Base-by-base conservation (phyloP, 2,797 vertebrate genomes). In the Ptychadena robeensis region DNA sequence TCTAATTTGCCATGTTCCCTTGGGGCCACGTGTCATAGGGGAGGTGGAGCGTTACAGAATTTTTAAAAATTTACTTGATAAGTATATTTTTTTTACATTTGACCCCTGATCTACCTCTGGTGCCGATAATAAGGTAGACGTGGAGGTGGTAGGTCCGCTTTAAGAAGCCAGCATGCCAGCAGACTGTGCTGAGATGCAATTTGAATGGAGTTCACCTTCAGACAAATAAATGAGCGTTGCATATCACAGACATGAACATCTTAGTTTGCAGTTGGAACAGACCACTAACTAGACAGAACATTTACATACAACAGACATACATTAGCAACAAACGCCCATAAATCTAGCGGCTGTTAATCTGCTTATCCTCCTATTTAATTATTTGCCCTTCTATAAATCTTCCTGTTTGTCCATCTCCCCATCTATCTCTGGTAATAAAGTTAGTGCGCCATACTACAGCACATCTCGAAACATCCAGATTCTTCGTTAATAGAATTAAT, bases 401-500 rank as follows among this genome's bases (percentile, higher is more conserved):
- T 79, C 32, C 76, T 79, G 76, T 68, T 79, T 59, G 76, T 79
- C 76, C 76, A 68, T 67, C 75, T 78, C 75, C 64, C 38, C 44
- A 78, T 79, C 53, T 57, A 79, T 79, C 76, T 79, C 65, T 9
- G 34, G 27, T 79, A 69, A 79, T 79, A 79, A 27, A 37, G 44
- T 79, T 79, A 79, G 65, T 22, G n/a, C 65, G 59, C 66, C 66
- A 66, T n/a, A 57, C 65, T 30, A 32, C 48, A 57, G 63, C 32
- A 74, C 40, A 73, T 84, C 70, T 73, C 44, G 7, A 25, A n/a
- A 67, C 37, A 67, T 37, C 35, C 35, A 64, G 65, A 63, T 76
- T 64, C 75, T 88, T 88, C 80, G 89, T 89, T 90, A 88, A 87
- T 89, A 88, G 90, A 92, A 91, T 93, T 87, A 90, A 88, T 91